Percentiles rank a stretch among this genome's conserved stretches.
These are phyloP conservation scores for Caenorhabditis japonica DNA, from an alignment of 2,888 invertebrate species.

Conservation along the genomic window DNA sequence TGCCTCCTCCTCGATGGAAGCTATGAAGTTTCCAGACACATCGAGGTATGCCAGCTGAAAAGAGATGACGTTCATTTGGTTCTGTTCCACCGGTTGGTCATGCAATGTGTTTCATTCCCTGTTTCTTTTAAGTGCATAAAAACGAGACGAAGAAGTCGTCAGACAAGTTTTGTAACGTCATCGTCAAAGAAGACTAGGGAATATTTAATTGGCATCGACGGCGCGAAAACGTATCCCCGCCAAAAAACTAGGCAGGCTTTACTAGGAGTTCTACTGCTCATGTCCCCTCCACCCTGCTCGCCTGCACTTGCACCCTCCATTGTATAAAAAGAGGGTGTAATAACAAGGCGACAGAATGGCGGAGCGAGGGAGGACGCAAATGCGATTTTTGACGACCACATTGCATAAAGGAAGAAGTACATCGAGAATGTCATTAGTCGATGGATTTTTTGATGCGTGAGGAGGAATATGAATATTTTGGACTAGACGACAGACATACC, in stretches of 20 bases:
- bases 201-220: slow-evolving; percentile 29
- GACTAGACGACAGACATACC: slow-evolving; percentile 11
- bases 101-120: slow-evolving; percentile 26
- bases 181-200: slow-evolving; percentile 5
- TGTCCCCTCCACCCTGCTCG: not conserved
- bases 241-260: not conserved
- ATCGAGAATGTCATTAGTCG: slow-evolving; percentile 13
- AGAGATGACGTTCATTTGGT: not conserved
- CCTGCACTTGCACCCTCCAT: not conserved
- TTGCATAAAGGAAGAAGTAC: slow-evolving; percentile 24
- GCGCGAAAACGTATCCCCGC: slow-evolving; percentile 9
- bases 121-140: slow-evolving; percentile 16
- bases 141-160: slow-evolving; percentile 13
- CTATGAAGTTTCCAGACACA: slow-evolving; percentile 89
- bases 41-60: slow-evolving; percentile 85
- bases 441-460: slow-evolving; percentile 4
- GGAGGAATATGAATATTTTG: too few species aligned
- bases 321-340: slow-evolving; percentile 9
- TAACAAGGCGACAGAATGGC: not conserved
- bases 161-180: slow-evolving; percentile 51
- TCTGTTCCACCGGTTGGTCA: not conserved
- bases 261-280: slow-evolving; percentile 3
- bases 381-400: slow-evolving; percentile 20
- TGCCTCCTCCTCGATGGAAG: slow-evolving; percentile 87
- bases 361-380: not conserved